Evolutionary conservation across 2,888 invertebrate genomes (phyloP), one percentile per base, ranked within the genome.

Genomic region (Apotomis turbidana): DNA sequence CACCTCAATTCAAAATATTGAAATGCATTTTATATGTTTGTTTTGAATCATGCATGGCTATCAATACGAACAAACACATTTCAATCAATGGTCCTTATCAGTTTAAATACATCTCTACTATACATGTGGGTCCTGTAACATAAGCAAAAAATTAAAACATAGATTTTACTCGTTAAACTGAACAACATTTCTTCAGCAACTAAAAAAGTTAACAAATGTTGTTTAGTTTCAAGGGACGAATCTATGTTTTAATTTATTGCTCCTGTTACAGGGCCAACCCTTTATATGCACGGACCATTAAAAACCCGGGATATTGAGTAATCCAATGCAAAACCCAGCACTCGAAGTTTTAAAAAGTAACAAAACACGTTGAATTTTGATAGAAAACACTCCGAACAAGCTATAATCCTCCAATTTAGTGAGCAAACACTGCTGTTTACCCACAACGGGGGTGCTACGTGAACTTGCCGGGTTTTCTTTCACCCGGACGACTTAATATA

Each of bases 341-440:
- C 72, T 72, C 72, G 63, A 68, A 68, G 68, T 68, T 72, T 72
- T 63, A 59, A 72, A 72, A 72, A 68, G 68, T 72, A 68, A 68
- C 72, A 72, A 68, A 68, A 68, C 72, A 72, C 63, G 68, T 68
- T 62, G 68, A 72, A 72, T 72, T 72, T 72, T 72, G 72, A 72
- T 72, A 72, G 72, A 72, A 72, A 72, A 71, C 59, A 77, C 75
- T 76, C 76, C 74, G 80, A 80, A 80, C 82, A 78, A 76, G 78
- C 79, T 79, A 80, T 86, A 85, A 86, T 85, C 84, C 84, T 67
- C 82, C 86, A 86, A 86, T 86, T 85, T 85, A 82, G 81, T 80
- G 75, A 78, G 83, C 81, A 86, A 85, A 86, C 86, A 86, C 58
- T 63, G 76, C 76, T 85, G 85, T 86, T 85, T 85, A 81, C 81